A percentile compares a stretch with the other conserved stretches of the same genome.
These are phyloP conservation scores for Drosophila phalerata DNA, from an alignment of 2,888 invertebrate species.

Conservation along the genomic window DNA sequence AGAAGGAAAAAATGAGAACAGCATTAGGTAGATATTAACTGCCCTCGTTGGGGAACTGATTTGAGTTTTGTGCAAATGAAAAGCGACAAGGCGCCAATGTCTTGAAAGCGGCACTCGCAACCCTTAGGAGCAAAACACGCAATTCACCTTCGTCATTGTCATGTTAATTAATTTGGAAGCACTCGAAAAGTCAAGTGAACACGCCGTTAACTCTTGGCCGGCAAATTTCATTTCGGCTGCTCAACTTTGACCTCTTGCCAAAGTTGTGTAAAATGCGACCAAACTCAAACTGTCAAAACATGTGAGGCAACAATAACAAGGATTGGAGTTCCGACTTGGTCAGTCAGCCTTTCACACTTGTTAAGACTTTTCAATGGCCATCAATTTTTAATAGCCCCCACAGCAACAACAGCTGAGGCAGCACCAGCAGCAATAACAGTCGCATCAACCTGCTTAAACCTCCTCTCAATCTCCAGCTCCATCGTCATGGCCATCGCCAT, in stretches of 20 bases:
- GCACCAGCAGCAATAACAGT: conserved; percentile 10
- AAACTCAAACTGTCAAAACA: conserved; percentile 68
- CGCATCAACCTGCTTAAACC: conserved; percentile 4
- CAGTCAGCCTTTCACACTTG: conserved; percentile 60
- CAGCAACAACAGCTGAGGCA: conserved; percentile 27
- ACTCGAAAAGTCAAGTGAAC: conserved; percentile 73
- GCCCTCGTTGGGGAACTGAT: conserved; percentile 32
- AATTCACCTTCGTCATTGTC: conserved; percentile 83
- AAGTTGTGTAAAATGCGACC: conserved; percentile 33
- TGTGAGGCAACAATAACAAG: conserved; percentile 48
- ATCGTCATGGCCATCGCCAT: conserved; percentile 2
- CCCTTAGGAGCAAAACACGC: conserved; percentile 56
- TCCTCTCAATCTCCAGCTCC: neutral
- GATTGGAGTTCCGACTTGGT: conserved; percentile 24
- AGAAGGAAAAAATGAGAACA: conserved; percentile 14
- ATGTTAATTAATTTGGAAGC: conserved; percentile 80
- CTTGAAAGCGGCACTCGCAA: conserved; percentile 9
- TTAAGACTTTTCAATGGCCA: conserved; percentile 74
- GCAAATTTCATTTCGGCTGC: conserved; percentile 34
- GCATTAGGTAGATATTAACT: conserved; percentile 34
- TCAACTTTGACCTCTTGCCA: conserved; percentile 45
- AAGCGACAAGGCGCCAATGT: conserved; percentile 29
- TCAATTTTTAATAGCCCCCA: conserved; percentile 66
- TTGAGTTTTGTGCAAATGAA: conserved; percentile 38
- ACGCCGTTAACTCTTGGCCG: conserved; percentile 36